These are phyloP conservation scores for Orussus abietinus DNA, from an alignment of 1,140 invertebrate genomes.

Conservation along the genomic window DNA sequence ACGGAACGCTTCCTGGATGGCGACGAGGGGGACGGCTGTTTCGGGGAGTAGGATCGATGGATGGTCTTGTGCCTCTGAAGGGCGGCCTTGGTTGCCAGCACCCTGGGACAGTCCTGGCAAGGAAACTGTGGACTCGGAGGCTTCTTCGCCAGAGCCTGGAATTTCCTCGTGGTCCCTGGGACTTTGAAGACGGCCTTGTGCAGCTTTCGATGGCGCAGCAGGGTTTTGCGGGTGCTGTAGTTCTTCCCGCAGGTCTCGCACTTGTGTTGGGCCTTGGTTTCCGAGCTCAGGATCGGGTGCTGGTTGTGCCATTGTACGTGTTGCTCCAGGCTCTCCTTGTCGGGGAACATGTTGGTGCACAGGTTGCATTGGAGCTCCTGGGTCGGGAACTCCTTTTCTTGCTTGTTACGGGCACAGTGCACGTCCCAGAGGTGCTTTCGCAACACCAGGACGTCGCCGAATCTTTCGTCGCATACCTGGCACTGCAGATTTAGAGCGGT, in stretches of 20 bases:
- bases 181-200: constrained; percentile 31
- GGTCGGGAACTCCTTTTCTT: constrained; percentile 35
- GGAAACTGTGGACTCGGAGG: constrained; percentile 45
- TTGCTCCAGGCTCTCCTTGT: constrained; percentile 52
- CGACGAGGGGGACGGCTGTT: neutral
- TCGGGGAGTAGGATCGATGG: constrained; percentile 8
- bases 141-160: constrained; percentile 38
- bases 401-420: constrained; percentile 42
- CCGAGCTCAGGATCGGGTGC: constrained; percentile 35
- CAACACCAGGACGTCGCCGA: constrained; percentile 36
- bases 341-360: constrained; percentile 58
- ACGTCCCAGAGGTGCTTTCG: constrained; percentile 48
- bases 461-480: constrained; percentile 46
- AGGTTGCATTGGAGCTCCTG: constrained; percentile 57
- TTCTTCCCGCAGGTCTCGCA: constrained; percentile 61
- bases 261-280: constrained; percentile 26
- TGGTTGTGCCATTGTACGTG: constrained; percentile 55
- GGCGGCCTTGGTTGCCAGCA: constrained; percentile 53
- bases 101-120: constrained; percentile 56
- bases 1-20: neutral
- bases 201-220: constrained; percentile 55
- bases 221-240: constrained; percentile 48
- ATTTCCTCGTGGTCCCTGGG: constrained; percentile 20
- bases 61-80: constrained; percentile 52
- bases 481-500: constrained; percentile 33